phyloP scores from a whole-genome alignment of 2,888 invertebrate species.

The Cantharis rufa region DNA sequence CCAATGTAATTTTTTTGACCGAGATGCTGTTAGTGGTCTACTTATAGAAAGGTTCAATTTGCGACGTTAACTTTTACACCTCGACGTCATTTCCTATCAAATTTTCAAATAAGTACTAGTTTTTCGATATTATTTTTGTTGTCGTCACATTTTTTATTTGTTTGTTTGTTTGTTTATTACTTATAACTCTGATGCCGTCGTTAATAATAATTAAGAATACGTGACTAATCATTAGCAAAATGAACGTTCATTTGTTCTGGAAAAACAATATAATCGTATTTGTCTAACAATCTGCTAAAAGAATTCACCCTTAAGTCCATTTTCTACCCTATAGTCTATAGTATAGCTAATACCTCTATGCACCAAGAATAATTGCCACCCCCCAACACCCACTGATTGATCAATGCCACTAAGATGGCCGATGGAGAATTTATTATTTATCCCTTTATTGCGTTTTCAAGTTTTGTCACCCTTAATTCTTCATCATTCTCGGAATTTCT shows the following conservation, averaged over 20 bases:
- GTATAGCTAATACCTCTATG: slow-evolving; percentile 24
- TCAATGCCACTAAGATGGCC: slow-evolving; percentile 46
- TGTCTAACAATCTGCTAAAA: slow-evolving; percentile 9
- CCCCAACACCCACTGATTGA: slow-evolving; percentile 38
- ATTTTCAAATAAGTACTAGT: background rate
- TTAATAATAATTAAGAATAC: background rate
- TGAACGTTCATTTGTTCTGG: background rate
- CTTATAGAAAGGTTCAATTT: slow-evolving; percentile 16
- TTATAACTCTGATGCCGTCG: background rate
- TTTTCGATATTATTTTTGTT: background rate
- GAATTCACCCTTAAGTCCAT: slow-evolving; percentile 17
- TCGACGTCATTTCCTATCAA: background rate
- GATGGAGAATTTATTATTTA: slow-evolving; percentile 49
- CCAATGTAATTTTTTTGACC: slow-evolving; percentile 23
- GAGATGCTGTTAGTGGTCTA: slow-evolving; percentile 22
- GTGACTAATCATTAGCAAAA: background rate
- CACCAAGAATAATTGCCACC: slow-evolving; percentile 37
- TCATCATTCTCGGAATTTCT: slow-evolving; percentile 16
- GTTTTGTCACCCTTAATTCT: slow-evolving; percentile 38
- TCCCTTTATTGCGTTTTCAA: slow-evolving; percentile 42
- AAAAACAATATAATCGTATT: slow-evolving; percentile 19
- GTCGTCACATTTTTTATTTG: background rate
- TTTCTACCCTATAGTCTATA: slow-evolving; percentile 19
- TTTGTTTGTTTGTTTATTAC: background rate
- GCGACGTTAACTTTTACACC: background rate